Percentiles rank a stretch among this genome's conserved stretches.
These are phyloP conservation scores for Eurystomus gularis DNA, from an alignment of 2,113 vertebrate genomes.

Conservation along the genomic window DNA sequence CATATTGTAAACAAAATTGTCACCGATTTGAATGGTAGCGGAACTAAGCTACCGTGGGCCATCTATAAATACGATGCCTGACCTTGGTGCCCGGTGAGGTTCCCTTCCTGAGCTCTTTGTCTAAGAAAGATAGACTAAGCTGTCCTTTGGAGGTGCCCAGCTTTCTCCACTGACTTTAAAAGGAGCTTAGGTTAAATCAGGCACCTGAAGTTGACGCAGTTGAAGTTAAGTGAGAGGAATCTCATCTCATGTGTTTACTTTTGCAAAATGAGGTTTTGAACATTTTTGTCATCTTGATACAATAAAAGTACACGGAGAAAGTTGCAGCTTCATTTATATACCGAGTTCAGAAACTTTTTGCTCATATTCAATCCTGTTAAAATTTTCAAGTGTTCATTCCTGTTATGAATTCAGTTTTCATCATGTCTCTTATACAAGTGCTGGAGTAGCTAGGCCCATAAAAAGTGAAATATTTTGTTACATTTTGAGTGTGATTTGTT, in stretches of 20 bases:
- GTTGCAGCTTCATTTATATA: neutral
- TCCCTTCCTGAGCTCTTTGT: neutral
- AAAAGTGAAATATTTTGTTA: neutral
- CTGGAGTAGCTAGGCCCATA: neutral
- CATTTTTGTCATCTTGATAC: neutral
- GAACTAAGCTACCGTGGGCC: neutral
- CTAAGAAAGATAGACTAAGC: neutral
- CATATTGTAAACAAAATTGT: neutral
- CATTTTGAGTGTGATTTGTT: neutral
- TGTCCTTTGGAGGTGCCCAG: neutral
- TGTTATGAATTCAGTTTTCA: neutral
- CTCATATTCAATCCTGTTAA: neutral
- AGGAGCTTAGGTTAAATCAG: neutral
- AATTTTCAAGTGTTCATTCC: neutral
- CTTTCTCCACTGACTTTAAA: neutral
- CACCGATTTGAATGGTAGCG: neutral
- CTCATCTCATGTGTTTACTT: neutral
- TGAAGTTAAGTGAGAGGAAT: neutral
- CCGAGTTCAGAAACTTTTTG: neutral
- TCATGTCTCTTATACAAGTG: neutral
- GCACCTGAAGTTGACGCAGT: neutral
- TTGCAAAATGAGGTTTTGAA: neutral
- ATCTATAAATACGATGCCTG: neutral
- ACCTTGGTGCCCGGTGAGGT: neutral
- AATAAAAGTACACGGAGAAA: neutral